Conservation (phyloP, 2,797 vertebrate genomes). For the Lutjanus argentimaculatus region DNA sequence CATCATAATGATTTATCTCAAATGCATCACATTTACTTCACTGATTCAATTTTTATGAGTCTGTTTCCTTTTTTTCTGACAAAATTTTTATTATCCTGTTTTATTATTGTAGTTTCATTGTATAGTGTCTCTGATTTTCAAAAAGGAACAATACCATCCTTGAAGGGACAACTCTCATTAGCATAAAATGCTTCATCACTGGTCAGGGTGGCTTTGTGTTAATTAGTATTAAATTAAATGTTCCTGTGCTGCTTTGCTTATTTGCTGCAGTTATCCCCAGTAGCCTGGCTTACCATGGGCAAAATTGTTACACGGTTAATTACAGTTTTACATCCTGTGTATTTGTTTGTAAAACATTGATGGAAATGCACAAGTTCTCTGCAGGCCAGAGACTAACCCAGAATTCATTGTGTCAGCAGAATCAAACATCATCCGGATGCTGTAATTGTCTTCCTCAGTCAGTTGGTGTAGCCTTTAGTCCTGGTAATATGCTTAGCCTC, state of each 20-base stretch:
- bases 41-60: not conserved
- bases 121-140: not conserved
- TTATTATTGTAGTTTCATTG: not conserved
- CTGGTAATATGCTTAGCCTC: constrained; percentile 66
- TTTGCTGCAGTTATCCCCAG: constrained; percentile 9
- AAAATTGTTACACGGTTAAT: constrained; percentile 26
- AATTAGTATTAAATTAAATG: constrained; percentile 29
- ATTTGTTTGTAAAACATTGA: constrained; percentile 46
- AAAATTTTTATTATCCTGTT: not conserved
- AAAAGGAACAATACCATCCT: constrained; percentile 9
- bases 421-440: constrained; percentile 61
- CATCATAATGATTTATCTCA: not conserved
- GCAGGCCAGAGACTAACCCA: constrained; percentile 23
- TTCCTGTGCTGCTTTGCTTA: constrained; percentile 18
- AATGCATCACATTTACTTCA: not conserved
- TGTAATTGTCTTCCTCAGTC: constrained; percentile 62
- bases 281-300: not conserved
- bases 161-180: not conserved
- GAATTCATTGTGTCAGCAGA: constrained; percentile 60
- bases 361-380: constrained; percentile 25
- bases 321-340: constrained; percentile 22
- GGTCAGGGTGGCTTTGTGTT: constrained; percentile 27
- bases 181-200: constrained; percentile 24
- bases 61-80: not conserved
- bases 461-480: constrained; percentile 51